phyloP scores from a whole-genome alignment of 2,888 invertebrate genomes.

The Argyresthia albistria region DNA sequence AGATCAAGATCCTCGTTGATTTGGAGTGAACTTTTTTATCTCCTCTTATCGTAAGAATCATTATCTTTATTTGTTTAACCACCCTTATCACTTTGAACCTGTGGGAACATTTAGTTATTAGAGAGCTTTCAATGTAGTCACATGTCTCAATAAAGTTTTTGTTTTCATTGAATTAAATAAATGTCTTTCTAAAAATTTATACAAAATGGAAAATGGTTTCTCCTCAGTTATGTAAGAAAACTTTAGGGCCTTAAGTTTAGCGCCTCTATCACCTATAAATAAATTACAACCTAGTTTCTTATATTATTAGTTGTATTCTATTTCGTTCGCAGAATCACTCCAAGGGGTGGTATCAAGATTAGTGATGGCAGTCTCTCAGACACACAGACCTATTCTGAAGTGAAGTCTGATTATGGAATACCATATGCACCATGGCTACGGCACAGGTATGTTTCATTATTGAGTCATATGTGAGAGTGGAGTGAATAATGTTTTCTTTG shows the following conservation, averaged over 20 bases:
- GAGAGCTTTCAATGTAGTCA: background rate
- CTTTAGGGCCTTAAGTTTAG: no score
- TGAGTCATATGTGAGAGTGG: background rate
- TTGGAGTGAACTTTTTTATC: no score
- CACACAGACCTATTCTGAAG: constrained; percentile 82
- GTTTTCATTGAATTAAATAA: no score
- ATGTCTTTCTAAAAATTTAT: no score
- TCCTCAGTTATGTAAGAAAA: no score
- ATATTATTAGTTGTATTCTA: background rate
- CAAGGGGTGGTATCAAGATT: constrained; percentile 70
- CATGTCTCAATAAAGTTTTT: background rate
- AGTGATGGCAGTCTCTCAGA: constrained; percentile 90
- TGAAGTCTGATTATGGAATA: constrained; percentile 84
- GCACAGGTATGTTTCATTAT: constrained; percentile 75
- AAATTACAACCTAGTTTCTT: no score
- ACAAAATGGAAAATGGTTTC: no score
- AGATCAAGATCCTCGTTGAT: no score
- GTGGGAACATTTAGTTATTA: background rate
- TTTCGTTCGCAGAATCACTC: constrained; percentile 48
- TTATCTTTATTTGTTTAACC: background rate
- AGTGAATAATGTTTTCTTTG: background rate
- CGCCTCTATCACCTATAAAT: no score
- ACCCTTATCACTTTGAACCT: background rate
- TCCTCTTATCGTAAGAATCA: no score
- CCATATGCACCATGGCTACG: constrained; percentile 90